These are phyloP conservation scores for Colistium nudipinnis DNA, from an alignment of 2,113 vertebrate species.

Conservation along the genomic window DNA sequence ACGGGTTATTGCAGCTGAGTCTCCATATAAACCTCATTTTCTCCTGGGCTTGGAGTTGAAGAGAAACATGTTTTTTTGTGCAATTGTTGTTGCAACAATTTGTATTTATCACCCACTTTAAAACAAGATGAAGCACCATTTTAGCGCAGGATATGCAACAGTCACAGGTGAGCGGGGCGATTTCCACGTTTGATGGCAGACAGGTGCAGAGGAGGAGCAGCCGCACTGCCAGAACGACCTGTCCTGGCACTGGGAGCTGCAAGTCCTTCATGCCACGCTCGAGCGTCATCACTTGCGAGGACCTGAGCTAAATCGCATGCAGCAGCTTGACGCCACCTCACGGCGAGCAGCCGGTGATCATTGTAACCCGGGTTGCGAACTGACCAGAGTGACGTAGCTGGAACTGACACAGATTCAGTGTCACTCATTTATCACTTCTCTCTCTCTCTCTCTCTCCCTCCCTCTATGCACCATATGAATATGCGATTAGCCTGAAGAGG, in stretches of 20 bases:
- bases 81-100: slow-evolving; percentile 44
- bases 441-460: slow-evolving; percentile 4
- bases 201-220: slow-evolving; percentile 47
- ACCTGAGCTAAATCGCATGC: slow-evolving; percentile 15
- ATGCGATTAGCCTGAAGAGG: slow-evolving; percentile 1
- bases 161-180: slow-evolving; percentile 43
- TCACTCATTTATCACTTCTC: slow-evolving; percentile 22
- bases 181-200: slow-evolving; percentile 58
- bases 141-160: slow-evolving; percentile 54
- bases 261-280: slow-evolving; percentile 28
- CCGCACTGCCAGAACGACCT: slow-evolving; percentile 46
- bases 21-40: slow-evolving; percentile 59
- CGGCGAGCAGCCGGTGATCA: slow-evolving; percentile 3
- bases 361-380: not conserved
- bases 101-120: slow-evolving; percentile 47
- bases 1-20: slow-evolving; percentile 61
- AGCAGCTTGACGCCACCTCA: not conserved
- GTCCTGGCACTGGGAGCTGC: slow-evolving; percentile 46
- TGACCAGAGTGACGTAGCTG: slow-evolving; percentile 15
- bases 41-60: slow-evolving; percentile 23
- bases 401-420: slow-evolving; percentile 14
- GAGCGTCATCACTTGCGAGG: slow-evolving; percentile 46
- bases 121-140: slow-evolving; percentile 33
- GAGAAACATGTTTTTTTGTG: slow-evolving; percentile 31
- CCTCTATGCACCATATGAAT: not conserved